A percentile compares a stretch with the other conserved stretches of the same genome.
Conservation (phyloP, 2,113 vertebrate genomes). For the Philantomba maxwellii region DNA sequence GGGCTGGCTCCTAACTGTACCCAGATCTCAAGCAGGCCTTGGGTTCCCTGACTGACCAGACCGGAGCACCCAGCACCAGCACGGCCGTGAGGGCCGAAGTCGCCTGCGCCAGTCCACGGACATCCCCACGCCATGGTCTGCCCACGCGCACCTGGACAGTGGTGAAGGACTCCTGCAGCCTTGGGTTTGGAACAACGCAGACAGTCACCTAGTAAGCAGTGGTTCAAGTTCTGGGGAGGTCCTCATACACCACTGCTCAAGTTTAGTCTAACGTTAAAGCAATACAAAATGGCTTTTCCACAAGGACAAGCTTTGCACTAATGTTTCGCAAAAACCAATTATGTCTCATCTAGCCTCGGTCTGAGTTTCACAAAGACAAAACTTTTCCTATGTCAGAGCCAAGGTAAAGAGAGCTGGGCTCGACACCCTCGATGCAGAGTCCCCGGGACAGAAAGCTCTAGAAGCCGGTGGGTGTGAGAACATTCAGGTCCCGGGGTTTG, state of each 20-base stretch:
- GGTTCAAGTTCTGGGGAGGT: not conserved
- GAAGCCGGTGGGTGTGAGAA: slow-evolving; percentile 92
- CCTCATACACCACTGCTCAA: not conserved
- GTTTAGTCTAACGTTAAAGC: not conserved
- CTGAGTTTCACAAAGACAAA: not conserved
- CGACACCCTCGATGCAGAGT: not conserved
- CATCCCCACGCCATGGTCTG: too few relatives aligned
- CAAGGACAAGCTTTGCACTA: not conserved
- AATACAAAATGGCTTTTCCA: not conserved
- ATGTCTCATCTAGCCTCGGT: not conserved
- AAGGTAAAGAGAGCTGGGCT: not conserved
- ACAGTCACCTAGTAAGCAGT: not conserved
- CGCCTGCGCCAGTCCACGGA: not conserved
- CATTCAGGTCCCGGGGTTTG: slow-evolving; percentile 89
- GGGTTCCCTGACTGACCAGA: not conserved
- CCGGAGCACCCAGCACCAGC: not conserved
- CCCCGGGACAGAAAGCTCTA: slow-evolving; percentile 61
- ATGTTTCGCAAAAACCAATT: not conserved
- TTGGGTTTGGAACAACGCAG: not conserved
- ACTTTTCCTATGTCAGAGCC: slow-evolving; percentile 58
- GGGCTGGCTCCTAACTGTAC: not conserved
- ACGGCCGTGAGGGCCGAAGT: not conserved
- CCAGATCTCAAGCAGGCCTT: not conserved
- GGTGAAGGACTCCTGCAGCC: not conserved
- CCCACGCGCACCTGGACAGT: fast-evolving